Percentiles rank a stretch among this genome's conserved stretches.
Evolutionary conservation across 2,113 vertebrate species (phyloP).

Genomic region (Apodemus speciosus): DNA sequence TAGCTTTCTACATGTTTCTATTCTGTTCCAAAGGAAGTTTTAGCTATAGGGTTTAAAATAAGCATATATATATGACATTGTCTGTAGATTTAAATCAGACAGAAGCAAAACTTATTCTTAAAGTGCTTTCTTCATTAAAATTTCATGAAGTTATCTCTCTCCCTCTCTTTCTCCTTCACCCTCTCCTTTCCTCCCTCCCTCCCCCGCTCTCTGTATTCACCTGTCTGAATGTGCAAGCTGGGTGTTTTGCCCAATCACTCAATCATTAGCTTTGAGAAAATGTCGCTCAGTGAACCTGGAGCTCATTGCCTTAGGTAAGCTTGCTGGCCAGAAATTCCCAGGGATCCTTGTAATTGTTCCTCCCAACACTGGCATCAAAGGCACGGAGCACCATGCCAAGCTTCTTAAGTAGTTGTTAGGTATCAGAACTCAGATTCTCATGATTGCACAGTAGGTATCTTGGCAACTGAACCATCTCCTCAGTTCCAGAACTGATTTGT

Average conservation of each 20-base stretch:
- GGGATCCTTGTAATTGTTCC: not conserved
- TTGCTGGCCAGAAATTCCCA: not conserved
- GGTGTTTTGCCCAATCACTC: not conserved
- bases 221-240: not conserved
- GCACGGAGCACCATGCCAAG: not conserved
- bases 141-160: not conserved
- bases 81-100: not conserved
- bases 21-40: not conserved
- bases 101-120: not conserved
- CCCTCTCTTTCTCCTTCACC: no score
- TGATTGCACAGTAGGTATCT: not conserved
- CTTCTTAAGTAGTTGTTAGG: not conserved
- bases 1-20: not conserved
- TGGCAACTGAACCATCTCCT: not conserved
- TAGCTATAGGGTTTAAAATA: not conserved
- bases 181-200: not conserved
- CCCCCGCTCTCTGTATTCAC: not conserved
- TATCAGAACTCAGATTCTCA: not conserved
- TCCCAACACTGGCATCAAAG: not conserved
- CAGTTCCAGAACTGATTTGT: not conserved
- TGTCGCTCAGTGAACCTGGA: not conserved
- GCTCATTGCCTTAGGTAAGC: not conserved
- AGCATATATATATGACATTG: not conserved
- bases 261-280: not conserved
- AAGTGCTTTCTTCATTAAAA: not conserved